Evolutionary conservation across 2,113 vertebrate genomes (phyloP).

Genomic region (Ammodytes marinus): DNA sequence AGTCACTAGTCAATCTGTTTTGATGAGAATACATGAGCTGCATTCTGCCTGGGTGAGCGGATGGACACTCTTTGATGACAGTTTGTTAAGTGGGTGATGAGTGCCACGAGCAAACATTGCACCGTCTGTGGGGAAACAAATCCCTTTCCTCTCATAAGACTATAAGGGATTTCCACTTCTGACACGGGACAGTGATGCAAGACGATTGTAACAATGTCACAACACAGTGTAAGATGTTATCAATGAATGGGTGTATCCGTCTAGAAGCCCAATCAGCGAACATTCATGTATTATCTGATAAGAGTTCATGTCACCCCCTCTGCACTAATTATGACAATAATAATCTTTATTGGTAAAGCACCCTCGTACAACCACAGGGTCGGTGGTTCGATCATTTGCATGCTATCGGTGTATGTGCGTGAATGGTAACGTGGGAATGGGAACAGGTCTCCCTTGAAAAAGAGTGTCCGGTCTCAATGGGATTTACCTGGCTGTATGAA

Average conservation of each 20-base stretch:
- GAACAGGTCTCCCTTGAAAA: too few species aligned
- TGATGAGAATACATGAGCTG: neutral
- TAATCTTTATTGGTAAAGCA: too few species aligned
- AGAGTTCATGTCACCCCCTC: neutral
- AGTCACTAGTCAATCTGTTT: neutral
- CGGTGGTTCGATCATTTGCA: neutral
- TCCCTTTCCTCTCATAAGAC: neutral
- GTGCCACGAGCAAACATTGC: slow-evolving; percentile 4
- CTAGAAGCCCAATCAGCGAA: neutral
- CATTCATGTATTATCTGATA: neutral
- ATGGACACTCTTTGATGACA: neutral
- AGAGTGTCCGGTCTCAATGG: too few species aligned
- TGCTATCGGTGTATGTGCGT: too few species aligned
- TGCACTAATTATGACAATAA: neutral
- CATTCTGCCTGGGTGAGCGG: neutral
- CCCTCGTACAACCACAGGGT: neutral
- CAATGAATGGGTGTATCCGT: neutral
- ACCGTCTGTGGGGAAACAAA: neutral
- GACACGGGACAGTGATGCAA: slow-evolving; percentile 57
- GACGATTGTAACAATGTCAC: slow-evolving; percentile 40
- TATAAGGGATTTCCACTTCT: slow-evolving; percentile 6
- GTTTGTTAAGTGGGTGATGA: slow-evolving; percentile 1
- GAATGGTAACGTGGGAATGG: too few species aligned
- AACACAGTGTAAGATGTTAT: slow-evolving; percentile 9
- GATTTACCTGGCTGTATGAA: too few species aligned